phyloP scores from a whole-genome alignment of 2,113 vertebrate species.

The Pterocles burchelli region DNA sequence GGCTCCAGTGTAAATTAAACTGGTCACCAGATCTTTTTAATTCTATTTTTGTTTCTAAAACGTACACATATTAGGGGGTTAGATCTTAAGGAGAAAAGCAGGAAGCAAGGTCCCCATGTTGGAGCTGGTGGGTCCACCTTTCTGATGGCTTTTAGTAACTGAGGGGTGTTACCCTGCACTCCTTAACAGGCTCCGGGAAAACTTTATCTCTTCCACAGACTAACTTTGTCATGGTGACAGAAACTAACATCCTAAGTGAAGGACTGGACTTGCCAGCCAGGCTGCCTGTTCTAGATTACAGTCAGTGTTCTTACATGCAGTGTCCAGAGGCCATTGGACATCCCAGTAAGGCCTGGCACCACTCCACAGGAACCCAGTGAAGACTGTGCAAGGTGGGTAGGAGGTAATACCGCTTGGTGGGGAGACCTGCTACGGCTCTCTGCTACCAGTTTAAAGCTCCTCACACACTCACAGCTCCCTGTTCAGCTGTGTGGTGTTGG shows the following conservation, averaged over 20 bases:
- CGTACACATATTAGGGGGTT: fast-evolving
- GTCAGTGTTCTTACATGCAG: not conserved
- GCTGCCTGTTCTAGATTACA: not conserved
- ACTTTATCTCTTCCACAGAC: not conserved
- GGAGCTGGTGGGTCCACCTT: not conserved
- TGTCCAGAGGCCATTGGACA: not conserved
- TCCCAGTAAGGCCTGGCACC: not conserved
- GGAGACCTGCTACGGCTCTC: not conserved
- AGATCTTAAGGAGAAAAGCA: not conserved
- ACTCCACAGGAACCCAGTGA: not conserved
- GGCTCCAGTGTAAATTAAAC: not conserved
- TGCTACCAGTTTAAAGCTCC: not conserved
- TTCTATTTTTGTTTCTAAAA: not conserved
- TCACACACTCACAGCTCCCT: not conserved
- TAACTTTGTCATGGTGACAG: not conserved
- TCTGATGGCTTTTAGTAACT: not conserved
- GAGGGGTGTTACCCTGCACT: not conserved
- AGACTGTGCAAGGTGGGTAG: not conserved
- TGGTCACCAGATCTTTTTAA: not conserved
- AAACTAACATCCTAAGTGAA: not conserved
- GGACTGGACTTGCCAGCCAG: not conserved
- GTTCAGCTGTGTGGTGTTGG: not conserved
- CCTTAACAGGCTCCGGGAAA: not conserved
- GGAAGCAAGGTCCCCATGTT: not conserved
- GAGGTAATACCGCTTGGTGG: too few relatives aligned